Conservation (phyloP, 2,113 vertebrate genomes). For the Suncus etruscus region DNA sequence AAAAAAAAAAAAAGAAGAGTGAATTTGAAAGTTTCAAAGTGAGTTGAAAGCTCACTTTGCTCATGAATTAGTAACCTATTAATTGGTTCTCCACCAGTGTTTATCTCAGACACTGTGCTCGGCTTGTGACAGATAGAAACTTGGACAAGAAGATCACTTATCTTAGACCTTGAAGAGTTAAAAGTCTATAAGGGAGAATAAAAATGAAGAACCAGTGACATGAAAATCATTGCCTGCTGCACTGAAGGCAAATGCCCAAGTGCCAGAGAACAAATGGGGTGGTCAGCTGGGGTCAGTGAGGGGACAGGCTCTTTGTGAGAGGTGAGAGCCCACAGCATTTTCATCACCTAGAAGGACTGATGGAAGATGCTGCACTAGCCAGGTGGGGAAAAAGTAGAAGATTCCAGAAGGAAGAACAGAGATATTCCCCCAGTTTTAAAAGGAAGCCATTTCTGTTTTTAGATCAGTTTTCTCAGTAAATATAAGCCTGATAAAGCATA, state of each 20-base stretch:
- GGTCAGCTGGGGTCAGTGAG: neutral
- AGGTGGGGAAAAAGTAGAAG: neutral
- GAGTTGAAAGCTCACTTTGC: neutral
- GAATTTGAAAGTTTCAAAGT: no score
- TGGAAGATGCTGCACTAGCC: neutral
- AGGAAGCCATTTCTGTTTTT: neutral
- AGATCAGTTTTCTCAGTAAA: neutral
- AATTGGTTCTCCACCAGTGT: neutral
- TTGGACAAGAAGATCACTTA: neutral
- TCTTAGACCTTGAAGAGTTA: neutral
- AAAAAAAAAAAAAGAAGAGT: neutral
- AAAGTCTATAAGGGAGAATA: neutral
- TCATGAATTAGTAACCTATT: neutral
- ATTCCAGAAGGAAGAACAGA: conserved; percentile 23
- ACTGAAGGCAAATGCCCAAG: neutral
- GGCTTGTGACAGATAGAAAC: neutral
- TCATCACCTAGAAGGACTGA: neutral
- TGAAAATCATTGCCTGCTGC: neutral
- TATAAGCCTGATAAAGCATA: neutral
- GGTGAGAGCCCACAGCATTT: neutral
- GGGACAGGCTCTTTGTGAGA: neutral
- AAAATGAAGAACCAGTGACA: neutral
- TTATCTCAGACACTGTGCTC: neutral
- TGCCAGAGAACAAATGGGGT: neutral
- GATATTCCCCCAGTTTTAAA: neutral